Base-by-base conservation (phyloP, 2,113 vertebrate genomes). In the Scomber scombrus region DNA sequence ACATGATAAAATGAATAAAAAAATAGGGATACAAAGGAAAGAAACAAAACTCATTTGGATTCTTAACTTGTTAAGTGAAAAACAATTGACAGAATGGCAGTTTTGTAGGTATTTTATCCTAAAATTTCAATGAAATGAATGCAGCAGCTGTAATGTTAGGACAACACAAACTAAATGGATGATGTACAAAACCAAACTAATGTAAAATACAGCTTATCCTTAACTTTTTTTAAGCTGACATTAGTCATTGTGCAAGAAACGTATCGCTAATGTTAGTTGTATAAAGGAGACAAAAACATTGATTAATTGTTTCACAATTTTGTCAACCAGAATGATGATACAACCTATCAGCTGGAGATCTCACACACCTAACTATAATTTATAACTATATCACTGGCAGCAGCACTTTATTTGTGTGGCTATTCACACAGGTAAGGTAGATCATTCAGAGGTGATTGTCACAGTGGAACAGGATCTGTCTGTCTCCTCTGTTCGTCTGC, bases 311-410 rank as follows among this genome's bases (percentile, higher is more conserved):
- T 51, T 61, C 1, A 29, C 4, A 43, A 29, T 0, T 49, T 56
- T 49, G 19, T 9, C 34, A 7, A 8, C 7, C 34, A 40, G 8
- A 40, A 40, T 40, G 34, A 8, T 40, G 34, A 10, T 40, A 40
- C 2, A 40, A 40, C 34, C 2, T 2, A 40, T n/a, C 3, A 23
- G 3, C 8, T 26, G 5, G 15, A 45, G 21, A 43, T 23, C 11
- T 50, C 5, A 1, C n/a, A 45, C 6, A 4, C 23, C 50, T 14
- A 26, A 26, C 23, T 87, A 82, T 69, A 78, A 58, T 83, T 61
- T 57, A 18, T 9, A 61, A 4, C 54, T 46, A 1, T 61, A 46
- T 65, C 72, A 84, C 71, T 55, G 61, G 78, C 82, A 78, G 87
- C 74, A 69, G 1, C 47, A 61, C 60, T 12, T 76, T 72, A 54